Evolutionary conservation across 2,888 invertebrate genomes (phyloP), one percentile per base, ranked within the genome.

Genomic region (Lymantria dispar): DNA sequence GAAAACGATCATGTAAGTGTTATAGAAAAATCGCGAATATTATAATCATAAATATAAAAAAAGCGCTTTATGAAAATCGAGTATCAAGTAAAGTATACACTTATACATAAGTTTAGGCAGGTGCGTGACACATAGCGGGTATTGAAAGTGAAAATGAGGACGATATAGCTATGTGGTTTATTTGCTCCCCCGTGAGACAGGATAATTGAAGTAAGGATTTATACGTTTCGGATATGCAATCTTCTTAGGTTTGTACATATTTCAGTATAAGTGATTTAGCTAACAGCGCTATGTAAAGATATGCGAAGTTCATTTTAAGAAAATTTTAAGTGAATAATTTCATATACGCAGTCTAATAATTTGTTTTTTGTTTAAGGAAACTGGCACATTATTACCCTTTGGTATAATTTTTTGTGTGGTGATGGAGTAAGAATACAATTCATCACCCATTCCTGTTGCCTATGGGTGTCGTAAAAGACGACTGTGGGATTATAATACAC

Each of bases 171-270:
- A 73, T 80, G 83, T 75, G 84, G 80, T 84, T 80, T 85, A 83
- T 85, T 85, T 83, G 77, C 77, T 78, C 70, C 76, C 75, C 76
- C 74, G 62, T 76, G 80, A 80, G 83, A 83, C 80, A 79, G 74
- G 79, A 85, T 86, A 87, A 88, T 87, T 88, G 85, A 86, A 88
- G 81, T 78, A 80, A 82, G 83, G 83, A 87, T 87, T 87, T 85
- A 88, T 87, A 79, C 74, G 78, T 80, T 81, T 78, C 80, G 77
- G 78, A 83, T 82, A 77, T 83, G 72, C 75, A 75, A 76, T 76
- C 72, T 76, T 72, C 75, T 75, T 72, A 65, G 60, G 70, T 52
- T 59, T 59, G 46, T 61, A 61, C 52, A 54, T 59, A 61, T 52
- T 47, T 47, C 51, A 56, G 57, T 64, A 66, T 36, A 36, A 22